A percentile compares a stretch with the other conserved stretches of the same genome.
phyloP scores from a whole-genome alignment of 2,113 vertebrate genomes.

The Danio rerio region DNA sequence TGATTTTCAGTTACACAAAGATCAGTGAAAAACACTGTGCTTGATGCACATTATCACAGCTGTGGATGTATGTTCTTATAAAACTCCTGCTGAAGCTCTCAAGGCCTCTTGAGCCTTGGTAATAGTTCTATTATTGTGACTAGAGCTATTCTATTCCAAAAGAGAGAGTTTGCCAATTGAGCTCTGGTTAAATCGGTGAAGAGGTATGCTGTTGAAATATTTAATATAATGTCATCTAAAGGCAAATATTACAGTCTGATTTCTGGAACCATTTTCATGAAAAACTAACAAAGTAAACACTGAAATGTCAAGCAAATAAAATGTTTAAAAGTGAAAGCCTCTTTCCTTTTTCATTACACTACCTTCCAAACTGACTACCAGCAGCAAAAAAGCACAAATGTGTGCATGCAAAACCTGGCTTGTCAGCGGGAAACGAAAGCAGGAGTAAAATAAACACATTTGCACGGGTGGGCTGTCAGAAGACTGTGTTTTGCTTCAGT shows the following conservation, averaged over 20 bases:
- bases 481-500: constrained; percentile 3
- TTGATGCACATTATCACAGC: not conserved
- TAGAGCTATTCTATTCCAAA: not conserved
- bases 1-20: not conserved
- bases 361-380: not conserved
- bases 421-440: constrained; percentile 30
- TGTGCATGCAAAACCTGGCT: constrained; percentile 8
- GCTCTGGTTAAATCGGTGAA: not conserved
- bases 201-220: not conserved
- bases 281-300: not conserved
- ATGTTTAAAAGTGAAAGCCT: constrained; percentile 6
- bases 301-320: constrained; percentile 14
- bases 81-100: too few relatives aligned
- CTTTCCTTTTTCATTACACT: constrained; percentile 12
- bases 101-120: not conserved
- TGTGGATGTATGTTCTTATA: not conserved
- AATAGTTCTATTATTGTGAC: not conserved
- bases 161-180: not conserved
- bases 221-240: not conserved
- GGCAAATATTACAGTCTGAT: not conserved
- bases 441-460: constrained; percentile 28
- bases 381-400: not conserved
- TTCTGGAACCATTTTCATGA: not conserved
- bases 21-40: not conserved
- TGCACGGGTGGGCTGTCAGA: constrained; percentile 10